These are phyloP conservation scores for Ceriagrion tenellum DNA, from an alignment of 2,888 invertebrate genomes.

Conservation along the genomic window DNA sequence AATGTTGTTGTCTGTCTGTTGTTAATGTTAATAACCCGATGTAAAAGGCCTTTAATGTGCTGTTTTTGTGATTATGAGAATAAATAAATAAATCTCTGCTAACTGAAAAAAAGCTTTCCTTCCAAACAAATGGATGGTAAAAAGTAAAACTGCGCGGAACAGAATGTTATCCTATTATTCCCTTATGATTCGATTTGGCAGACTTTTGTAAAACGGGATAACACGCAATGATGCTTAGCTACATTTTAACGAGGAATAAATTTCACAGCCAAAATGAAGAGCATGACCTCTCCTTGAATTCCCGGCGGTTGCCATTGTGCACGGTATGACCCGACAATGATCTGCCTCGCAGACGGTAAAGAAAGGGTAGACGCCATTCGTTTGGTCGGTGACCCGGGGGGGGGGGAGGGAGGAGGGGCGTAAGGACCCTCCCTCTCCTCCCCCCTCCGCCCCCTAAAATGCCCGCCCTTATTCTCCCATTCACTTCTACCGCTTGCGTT, in stretches of 20 bases:
- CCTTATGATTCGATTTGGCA: not conserved
- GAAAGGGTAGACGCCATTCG: not conserved
- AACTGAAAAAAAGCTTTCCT: not conserved
- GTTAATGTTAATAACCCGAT: no score
- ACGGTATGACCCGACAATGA: not conserved
- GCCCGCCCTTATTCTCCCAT: not conserved
- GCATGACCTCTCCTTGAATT: not conserved
- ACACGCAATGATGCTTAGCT: not conserved
- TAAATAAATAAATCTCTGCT: no score
- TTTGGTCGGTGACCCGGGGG: not conserved
- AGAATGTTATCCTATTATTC: not conserved
- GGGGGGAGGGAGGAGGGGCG: not conserved
- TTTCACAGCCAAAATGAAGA: not conserved
- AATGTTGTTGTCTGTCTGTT: no score
- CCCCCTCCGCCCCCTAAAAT: not conserved
- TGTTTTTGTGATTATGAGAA: no score
- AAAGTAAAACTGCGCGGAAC: not conserved
- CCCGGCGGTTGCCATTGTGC: not conserved
- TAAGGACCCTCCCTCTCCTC: not conserved
- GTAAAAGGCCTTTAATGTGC: no score
- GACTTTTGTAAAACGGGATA: not conserved
- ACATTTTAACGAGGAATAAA: not conserved
- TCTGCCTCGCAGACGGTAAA: not conserved
- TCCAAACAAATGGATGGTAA: not conserved
- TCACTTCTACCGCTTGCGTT: not conserved